Evolutionary conservation across 2,797 vertebrate species (phyloP), one percentile per base, ranked within the genome.

Genomic region (Pipistrellus pygmaeus): DNA sequence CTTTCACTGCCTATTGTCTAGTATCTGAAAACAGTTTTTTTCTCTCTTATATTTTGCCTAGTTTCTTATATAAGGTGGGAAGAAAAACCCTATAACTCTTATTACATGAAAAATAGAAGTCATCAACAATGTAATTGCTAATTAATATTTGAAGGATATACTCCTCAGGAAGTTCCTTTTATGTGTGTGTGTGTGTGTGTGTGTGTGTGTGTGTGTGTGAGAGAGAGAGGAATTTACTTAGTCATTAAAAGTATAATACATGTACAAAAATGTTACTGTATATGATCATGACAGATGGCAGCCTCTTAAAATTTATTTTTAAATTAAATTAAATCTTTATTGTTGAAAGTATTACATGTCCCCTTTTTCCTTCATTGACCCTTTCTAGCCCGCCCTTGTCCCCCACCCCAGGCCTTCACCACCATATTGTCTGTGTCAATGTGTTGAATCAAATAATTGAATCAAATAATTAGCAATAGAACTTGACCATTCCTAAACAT

Each of bases 91-190:
- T 44, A 66, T 85, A 93, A 32, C 53, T 69, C 3, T 75, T 94
- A 83, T 48, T 80, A 57, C 10, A 66, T 83, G 32, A 88, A 46
- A n/a, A 32, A 32, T 84, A 41, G 35, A 95, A 69, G 17, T 83
- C 13, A 35, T 93, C 64, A 75, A 46, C 30, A 82, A 1, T 88
- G n/a, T 88, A 84, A 81, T 76, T 77, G 91, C 55, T 53, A 30
- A 88, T 66, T 88, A 83, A 64, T 80, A 78, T 93, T 85, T 95
- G 21, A 48, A 92, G 55, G 10, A 60, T 41, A 87, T 27, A 46
- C 3, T 89, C 64, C 88, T 78, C 27, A 84, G 78, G n/a, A 82
- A 75, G 72, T 86, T 69, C 62, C 20, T 89, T 84, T 83, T 81
- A 57, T 90, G 8, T 90, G n/a, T n/a, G n/a, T n/a, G n/a, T n/a